Base-by-base conservation (phyloP, 2,888 invertebrate genomes). In the Scaptomyza cyrtandrae region DNA sequence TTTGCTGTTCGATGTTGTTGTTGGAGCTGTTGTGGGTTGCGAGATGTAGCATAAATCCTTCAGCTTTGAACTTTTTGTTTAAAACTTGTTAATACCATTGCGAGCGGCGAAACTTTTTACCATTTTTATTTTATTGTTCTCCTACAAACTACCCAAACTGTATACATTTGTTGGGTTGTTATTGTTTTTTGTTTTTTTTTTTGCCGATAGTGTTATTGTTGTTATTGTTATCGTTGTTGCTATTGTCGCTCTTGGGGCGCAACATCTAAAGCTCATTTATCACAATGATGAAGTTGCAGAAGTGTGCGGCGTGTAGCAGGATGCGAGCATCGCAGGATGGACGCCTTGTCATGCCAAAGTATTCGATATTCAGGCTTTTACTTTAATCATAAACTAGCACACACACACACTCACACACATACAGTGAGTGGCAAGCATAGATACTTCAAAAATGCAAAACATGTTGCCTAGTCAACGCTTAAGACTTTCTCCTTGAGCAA, bases 11-110 rank as follows among this genome's bases (percentile, higher is more conserved):
- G 49, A 33, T 49, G 49, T 19, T 9, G 37, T 44, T 24, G 33
- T 19, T 44, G 39, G 55, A 9, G 16, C 10, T 16, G 41, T 16
- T 62, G 50, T 52, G 49, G 52, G 48, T 53, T 56, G 37, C 33
- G 49, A 58, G 65, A 61, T 71, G 76, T 69, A 61, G 77, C 46
- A 75, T 82, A 79, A 79, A 75, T 79, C 80, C 83, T 68, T 68
- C 76, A 79, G 83, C 76, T 80, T 80, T 72, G 59, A 82, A 83
- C 83, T 79, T 79, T 81, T 74, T 66, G 71, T 60, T 77, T 59
- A 62, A 82, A 79, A 79, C 72, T 79, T 79, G 84, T 83, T 79
- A 79, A 79, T 79, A 83, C 80, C 77, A 80, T 76, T 79, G 71
- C 75, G 70, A 82, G 49, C 66, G 61, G 41, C 67, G 60, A 78